Evolutionary conservation across 2,113 vertebrate genomes (phyloP), one percentile per base, ranked within the genome.

Genomic region (Cnemophilus loriae): DNA sequence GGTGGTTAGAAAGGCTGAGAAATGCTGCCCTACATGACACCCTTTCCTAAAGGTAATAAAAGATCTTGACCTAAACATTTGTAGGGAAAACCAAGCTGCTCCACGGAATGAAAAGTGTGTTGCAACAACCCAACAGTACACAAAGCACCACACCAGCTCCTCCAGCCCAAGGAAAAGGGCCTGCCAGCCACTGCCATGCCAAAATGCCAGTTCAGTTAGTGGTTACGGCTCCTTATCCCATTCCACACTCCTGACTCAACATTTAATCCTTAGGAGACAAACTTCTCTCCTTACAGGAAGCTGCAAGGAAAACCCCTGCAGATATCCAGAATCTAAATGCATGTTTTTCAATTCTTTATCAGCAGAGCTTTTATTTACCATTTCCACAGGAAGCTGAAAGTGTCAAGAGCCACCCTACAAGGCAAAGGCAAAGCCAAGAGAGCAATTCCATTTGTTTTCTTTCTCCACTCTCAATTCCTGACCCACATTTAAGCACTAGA

Each of bases 101-200:
- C 23, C 60, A 42, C 24, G 13, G 63, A 57, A 84, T 10, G 28
- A 60, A 30, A 30, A 52, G 7, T 0, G 10, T 3, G 1, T 10
- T 80, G 61, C 27, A 67, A 50, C 35, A 71, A 83, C 41, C n/a
- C 52, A 71, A 2, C 4, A 37, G 17, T 2, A 26, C 32, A 21
- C 7, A 18, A 14, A 55, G 33, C 19, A 70, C 13, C n/a, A 9
- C 0, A 0, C 10, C 57, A 35, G 28, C 7, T 56, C 17, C 52
- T 70, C 30, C 57, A 37, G 39, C 30, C 78, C 37, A 32, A 41
- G 50, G 18, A 6, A 53, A 53, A 71, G 73, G 60, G 9, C 26
- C 63, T 81, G 56, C 5, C 17, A 91, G 60, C 22, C 59, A 9
- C 21, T 52, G 22, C 64, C 6, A 3, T 9, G 11, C 39, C 71